Evolutionary conservation across 2,113 vertebrate genomes (phyloP).

Genomic region (Trematomus loennbergii): DNA sequence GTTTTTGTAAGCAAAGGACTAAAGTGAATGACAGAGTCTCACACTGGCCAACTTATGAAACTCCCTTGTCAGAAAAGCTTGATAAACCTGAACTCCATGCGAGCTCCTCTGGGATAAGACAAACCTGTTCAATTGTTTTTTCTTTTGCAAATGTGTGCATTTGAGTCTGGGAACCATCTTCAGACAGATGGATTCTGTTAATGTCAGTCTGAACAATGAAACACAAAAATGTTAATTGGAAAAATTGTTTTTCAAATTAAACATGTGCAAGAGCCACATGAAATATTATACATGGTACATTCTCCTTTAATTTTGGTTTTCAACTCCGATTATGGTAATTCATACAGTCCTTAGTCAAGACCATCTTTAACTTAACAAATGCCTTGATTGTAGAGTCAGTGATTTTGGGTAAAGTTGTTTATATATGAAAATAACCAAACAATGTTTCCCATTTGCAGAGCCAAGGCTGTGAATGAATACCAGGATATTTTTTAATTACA

Average conservation of each 20-base stretch:
- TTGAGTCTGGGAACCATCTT: conserved; percentile 39
- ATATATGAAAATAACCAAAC: too few relatives aligned
- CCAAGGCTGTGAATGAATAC: too few relatives aligned
- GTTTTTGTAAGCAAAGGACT: not conserved
- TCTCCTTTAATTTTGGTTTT: not conserved
- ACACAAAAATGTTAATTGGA: conserved; percentile 20
- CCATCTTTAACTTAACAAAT: not conserved
- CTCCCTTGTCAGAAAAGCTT: not conserved
- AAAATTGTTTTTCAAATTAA: conserved; percentile 23
- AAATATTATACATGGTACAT: not conserved
- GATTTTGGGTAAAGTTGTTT: too few relatives aligned
- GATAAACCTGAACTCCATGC: conserved; percentile 4
- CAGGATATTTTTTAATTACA: not conserved
- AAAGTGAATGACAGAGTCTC: not conserved
- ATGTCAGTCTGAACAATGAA: conserved; percentile 18
- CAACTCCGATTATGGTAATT: not conserved
- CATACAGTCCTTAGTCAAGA: not conserved
- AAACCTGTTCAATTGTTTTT: conserved; percentile 28
- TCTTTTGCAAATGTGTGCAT: conserved; percentile 29
- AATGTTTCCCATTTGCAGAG: too few relatives aligned
- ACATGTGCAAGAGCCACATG: not conserved
- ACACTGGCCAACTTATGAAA: not conserved
- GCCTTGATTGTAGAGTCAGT: too few relatives aligned
- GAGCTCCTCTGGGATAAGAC: conserved; percentile 18
- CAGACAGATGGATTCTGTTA: conserved; percentile 12